Percentiles rank a stretch among this genome's conserved stretches.
These are phyloP conservation scores for Macrobrachium rosenbergii DNA, from an alignment of 1,140 invertebrate species.

Conservation along the genomic window DNA sequence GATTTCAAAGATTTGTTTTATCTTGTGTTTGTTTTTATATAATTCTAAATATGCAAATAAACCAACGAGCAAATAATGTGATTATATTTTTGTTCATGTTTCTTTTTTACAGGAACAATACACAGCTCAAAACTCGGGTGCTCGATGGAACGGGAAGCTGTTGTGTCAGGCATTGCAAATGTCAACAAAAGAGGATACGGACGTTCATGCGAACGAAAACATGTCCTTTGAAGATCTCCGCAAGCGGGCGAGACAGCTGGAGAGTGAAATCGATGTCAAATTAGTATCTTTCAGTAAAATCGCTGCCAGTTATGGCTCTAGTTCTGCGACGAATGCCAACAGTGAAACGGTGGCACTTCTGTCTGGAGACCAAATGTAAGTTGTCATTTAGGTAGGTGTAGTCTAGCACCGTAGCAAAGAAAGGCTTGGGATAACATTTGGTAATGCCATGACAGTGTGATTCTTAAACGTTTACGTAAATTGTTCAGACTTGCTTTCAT, in stretches of 20 bases:
- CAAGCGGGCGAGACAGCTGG: conserved; percentile 91
- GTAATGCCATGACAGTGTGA: too few species aligned
- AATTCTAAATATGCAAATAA: too few species aligned
- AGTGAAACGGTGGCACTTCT: conserved; percentile 46
- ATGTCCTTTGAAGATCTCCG: conserved; percentile 81
- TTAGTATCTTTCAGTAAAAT: conserved; percentile 96
- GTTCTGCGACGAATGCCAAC: neutral
- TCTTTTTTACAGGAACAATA: neutral
- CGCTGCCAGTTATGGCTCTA: conserved; percentile 75
- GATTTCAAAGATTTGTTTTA: too few species aligned
- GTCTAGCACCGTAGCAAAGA: too few species aligned
- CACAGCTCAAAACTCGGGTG: neutral
- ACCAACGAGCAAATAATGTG: neutral
- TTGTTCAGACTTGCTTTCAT: too few species aligned
- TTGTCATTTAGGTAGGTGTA: neutral
- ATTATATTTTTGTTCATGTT: neutral
- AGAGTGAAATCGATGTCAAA: conserved; percentile 98
- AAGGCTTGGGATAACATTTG: too few species aligned
- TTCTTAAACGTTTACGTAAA: too few species aligned
- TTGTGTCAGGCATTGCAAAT: conserved; percentile 34
- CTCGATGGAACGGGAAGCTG: neutral
- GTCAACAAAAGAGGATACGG: conserved; percentile 55
- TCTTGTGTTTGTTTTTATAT: too few species aligned
- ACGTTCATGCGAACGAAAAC: conserved; percentile 31
- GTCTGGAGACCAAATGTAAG: conserved; percentile 57